Conservation (phyloP, 2,888 invertebrate species). For the Agrotis puta region DNA sequence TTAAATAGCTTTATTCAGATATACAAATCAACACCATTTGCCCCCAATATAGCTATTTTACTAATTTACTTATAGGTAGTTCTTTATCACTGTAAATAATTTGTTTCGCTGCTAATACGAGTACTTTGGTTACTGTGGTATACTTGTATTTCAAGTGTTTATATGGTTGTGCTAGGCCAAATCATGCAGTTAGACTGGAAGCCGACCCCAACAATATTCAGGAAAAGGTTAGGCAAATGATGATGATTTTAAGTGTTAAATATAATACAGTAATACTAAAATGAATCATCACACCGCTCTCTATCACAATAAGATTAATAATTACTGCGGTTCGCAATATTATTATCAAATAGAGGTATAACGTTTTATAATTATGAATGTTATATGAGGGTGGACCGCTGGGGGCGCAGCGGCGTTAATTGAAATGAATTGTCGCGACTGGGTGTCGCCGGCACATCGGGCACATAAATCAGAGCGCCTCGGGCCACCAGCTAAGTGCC, state of each 20-base stretch:
- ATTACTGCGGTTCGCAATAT: conserved; percentile 25
- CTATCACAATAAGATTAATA: conserved; percentile 8
- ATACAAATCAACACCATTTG: conserved; percentile 1
- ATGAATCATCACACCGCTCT: conserved; percentile 6
- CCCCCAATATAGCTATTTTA: too few species aligned
- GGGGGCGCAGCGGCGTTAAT: conserved; percentile 84
- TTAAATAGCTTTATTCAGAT: conserved; percentile 14
- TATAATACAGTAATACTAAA: neutral
- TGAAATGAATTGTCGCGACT: conserved; percentile 90
- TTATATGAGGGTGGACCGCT: conserved; percentile 71
- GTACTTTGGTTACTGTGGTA: too few species aligned
- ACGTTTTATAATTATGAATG: conserved; percentile 69
- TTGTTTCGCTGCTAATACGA: too few species aligned
- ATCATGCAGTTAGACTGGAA: too few species aligned
- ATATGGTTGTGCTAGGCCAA: too few species aligned
- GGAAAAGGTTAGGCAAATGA: too few species aligned
- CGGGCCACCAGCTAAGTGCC: conserved; percentile 90
- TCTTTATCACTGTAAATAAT: too few species aligned
- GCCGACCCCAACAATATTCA: too few species aligned
- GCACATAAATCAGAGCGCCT: conserved; percentile 89
- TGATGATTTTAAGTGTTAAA: too few species aligned
- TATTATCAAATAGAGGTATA: conserved; percentile 58
- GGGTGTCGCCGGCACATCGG: conserved; percentile 85
- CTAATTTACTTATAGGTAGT: too few species aligned
- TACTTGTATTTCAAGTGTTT: neutral